phyloP scores from a whole-genome alignment of 2,113 vertebrate species.

The Hymenochirus boettgeri region DNA sequence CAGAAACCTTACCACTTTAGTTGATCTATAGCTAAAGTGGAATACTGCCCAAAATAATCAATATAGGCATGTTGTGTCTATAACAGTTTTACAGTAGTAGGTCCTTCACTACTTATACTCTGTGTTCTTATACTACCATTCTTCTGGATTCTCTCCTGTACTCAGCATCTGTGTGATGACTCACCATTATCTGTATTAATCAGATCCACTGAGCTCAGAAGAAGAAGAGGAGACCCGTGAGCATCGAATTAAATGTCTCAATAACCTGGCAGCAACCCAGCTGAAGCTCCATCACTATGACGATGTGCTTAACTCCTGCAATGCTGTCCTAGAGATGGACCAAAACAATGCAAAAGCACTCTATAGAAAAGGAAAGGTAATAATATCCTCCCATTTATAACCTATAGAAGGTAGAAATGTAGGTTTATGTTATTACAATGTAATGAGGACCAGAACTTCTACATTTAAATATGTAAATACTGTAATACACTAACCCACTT shows the following conservation, averaged over 20 bases:
- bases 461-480: too few relatives aligned
- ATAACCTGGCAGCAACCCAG: slow-evolving; percentile 72
- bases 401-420: too few relatives aligned
- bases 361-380: slow-evolving; percentile 72
- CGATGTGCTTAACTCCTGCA: slow-evolving; percentile 66
- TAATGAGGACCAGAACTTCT: too few relatives aligned
- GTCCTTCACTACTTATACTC: too few relatives aligned
- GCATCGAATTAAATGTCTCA: slow-evolving; percentile 77
- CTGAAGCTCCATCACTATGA: slow-evolving; percentile 65
- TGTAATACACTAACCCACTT: too few relatives aligned
- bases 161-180: slow-evolving; percentile 43
- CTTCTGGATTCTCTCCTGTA: slow-evolving; percentile 2
- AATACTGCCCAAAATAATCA: too few relatives aligned
- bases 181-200: slow-evolving; percentile 43
- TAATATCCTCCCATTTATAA: neutral
- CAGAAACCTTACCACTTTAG: too few relatives aligned
- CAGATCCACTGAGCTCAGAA: slow-evolving; percentile 31
- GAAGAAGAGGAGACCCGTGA: slow-evolving; percentile 70
- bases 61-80: too few relatives aligned
- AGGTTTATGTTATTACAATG: too few relatives aligned
- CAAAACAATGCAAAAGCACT: slow-evolving; percentile 71
- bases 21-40: too few relatives aligned
- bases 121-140: slow-evolving; percentile 15
- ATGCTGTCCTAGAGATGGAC: slow-evolving; percentile 64
- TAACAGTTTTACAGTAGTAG: too few relatives aligned